These are phyloP conservation scores for Patella caerulea DNA, from an alignment of 2,888 invertebrate genomes.

Conservation along the genomic window DNA sequence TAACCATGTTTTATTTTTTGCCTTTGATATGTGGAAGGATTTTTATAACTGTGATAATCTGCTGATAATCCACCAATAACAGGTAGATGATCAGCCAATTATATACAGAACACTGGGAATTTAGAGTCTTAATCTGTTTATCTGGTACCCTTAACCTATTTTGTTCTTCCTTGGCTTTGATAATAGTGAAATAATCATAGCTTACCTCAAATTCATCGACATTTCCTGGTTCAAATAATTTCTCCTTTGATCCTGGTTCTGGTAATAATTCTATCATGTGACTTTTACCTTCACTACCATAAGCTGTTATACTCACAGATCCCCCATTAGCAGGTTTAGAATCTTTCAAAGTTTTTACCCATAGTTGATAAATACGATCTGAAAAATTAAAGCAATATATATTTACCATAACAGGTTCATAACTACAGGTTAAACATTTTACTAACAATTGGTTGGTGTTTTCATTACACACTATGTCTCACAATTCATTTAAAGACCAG, in stretches of 20 bases:
- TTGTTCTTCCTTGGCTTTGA: no score
- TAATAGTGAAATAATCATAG: neutral
- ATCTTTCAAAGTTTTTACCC: conserved; percentile 60
- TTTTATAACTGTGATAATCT: no score
- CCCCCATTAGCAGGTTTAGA: conserved; percentile 57
- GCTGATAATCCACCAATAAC: no score
- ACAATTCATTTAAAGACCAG: no score
- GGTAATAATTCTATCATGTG: conserved; percentile 51
- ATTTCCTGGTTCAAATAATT: conserved; percentile 59
- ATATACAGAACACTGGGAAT: no score
- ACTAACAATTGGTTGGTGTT: neutral
- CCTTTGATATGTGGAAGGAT: no score
- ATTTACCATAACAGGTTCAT: no score
- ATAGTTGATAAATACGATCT: conserved; percentile 59
- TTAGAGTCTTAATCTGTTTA: no score
- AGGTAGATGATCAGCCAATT: no score
- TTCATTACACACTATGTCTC: no score
- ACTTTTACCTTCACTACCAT: conserved; percentile 62
- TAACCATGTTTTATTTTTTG: no score
- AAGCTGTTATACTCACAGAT: conserved; percentile 54
- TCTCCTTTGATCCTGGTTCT: conserved; percentile 44
- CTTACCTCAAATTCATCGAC: conserved; percentile 64
- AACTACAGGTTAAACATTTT: neutral
- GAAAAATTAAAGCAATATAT: conserved; percentile 8
- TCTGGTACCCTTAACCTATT: no score